Evolutionary conservation across 2,797 vertebrate genomes (phyloP), one percentile per base, ranked within the genome.

Genomic region (Thamnophis elegans): DNA sequence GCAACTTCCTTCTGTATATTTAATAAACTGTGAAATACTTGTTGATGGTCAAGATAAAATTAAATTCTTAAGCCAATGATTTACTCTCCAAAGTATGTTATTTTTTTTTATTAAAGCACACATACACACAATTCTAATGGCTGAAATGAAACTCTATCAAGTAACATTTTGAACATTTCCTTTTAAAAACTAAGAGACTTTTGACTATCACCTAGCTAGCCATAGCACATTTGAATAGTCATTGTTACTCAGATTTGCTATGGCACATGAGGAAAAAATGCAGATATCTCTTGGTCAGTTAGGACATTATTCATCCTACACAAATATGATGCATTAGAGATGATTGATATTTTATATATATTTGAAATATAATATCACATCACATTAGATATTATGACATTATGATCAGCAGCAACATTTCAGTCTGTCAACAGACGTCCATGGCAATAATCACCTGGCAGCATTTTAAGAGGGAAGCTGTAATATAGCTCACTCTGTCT

Each of bases 101-200:
- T 90, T 87, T 62, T 87, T 89, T 91, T 89, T 28, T 65, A 32
- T 32, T 68, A 5, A 51, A 51, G 51, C n/a, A 68, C n/a, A 68
- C n/a, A 68, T 2, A n/a, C 2, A 5, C 1, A 93, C 2, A 68
- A 36, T 47, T 55, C 89, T 8, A 91, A 92, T 16, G 89, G 92
- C 73, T 92, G 65, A 94, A 91, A 92, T 92, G 28, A 78, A 94
- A 73, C 86, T 92, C 56, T 86, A 53, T 2, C 65, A 85, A 89
- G 82, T 42, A 78, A 82, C 32, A 0, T 20, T 92, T 97, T 94
- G 94, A 51, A 93, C 42, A 91, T 90, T 92, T 78, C 22, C 56
- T 92, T 94, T 85, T 93, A 94, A 94, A 54, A 95, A 90, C 87
- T 95, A 95, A 91, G 92, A 96, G 89, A 94, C 89, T 90, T 93